Evolutionary conservation across 2,888 invertebrate genomes (phyloP).

Genomic region (Phyllotreta cruciferae): DNA sequence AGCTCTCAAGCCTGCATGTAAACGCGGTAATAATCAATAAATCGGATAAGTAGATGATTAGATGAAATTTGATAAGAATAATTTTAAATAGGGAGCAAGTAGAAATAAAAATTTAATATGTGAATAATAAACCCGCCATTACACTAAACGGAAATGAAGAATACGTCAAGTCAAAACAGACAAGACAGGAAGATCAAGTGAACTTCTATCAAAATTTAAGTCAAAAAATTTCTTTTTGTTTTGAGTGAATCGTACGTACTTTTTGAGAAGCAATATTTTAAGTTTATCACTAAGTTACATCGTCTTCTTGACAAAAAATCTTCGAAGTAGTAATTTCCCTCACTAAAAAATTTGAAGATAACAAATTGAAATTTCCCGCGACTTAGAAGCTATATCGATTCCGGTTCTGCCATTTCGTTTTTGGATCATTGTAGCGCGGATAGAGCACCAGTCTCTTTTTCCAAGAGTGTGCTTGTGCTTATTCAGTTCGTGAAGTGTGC

Average conservation of each 20-base stretch:
- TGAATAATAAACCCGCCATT: background rate
- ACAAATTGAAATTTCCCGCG: slow-evolving; percentile 53
- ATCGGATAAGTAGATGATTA: too few relatives aligned
- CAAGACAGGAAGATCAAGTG: slow-evolving; percentile 23
- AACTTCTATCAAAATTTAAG: slow-evolving; percentile 33
- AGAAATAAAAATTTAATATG: too few relatives aligned
- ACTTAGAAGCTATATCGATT: slow-evolving; percentile 49
- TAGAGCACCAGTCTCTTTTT: slow-evolving; percentile 48
- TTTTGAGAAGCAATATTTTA: slow-evolving; percentile 33
- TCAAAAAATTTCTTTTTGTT: slow-evolving; percentile 38
- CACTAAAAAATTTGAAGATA: slow-evolving; percentile 19
- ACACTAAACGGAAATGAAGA: background rate
- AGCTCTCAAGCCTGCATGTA: too few relatives aligned
- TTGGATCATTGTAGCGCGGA: slow-evolving; percentile 46
- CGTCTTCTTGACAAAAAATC: slow-evolving; percentile 41
- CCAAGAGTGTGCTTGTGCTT: slow-evolving; percentile 49
- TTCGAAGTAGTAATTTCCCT: slow-evolving; percentile 38
- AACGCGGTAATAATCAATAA: too few relatives aligned
- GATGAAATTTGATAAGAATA: too few relatives aligned
- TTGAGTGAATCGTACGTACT: slow-evolving; percentile 24
- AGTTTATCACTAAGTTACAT: slow-evolving; percentile 30
- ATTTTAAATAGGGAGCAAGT: too few relatives aligned
- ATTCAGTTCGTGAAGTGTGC: slow-evolving; percentile 58
- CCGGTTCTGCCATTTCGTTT: slow-evolving; percentile 51
- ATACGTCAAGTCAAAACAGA: background rate